Evolutionary conservation across 2,113 vertebrate genomes (phyloP), one percentile per base, ranked within the genome.

Genomic region (Desmodus rotundus): DNA sequence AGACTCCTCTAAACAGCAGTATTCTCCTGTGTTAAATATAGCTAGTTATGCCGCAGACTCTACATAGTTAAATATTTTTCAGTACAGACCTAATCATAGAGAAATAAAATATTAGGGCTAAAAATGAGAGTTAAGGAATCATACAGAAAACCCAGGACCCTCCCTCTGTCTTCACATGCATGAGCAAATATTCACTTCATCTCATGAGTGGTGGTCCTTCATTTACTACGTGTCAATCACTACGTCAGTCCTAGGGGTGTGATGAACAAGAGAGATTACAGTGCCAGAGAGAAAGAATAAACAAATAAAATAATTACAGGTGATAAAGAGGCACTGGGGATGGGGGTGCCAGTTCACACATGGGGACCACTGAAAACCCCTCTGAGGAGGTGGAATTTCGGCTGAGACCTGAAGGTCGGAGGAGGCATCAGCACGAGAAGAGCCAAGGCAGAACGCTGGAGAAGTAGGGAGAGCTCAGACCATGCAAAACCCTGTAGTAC

Each of bases 111-210:
- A 43, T 45, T 6, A 85, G 52, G 8, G 33, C 47, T 41, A 70
- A 93, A 86, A 97, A 78, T 41, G 20, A 82, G 58, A 94, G 70
- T 45, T 43, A 83, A 58, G 68, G 58, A 89, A 91, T 43, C 87
- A 76, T 5, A 17, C 28, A 22, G 65, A 81, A 74, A 65, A 36
- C 31, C n/a, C 12, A 36, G 36, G 41, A 63, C 15, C 15, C 9
- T 38, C 56, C 68, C 15, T 80, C 28, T 92, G 87, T 38, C 41
- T 77, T 89, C 74, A 84, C 31, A 81, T 26, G 36, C 28, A 80
- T 0, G 15, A 89, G 82, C 33, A 92, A 72, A 45, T 70, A 87
- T 4, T 70, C 67, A 63, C 81, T 88, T 92, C n/a, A 47, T 22
- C 45, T 87, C 84, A n/a, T 2, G 67, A 70, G 58, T 11, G 47